Conservation (phyloP, 2,888 invertebrate genomes). For the Cenopis cana region DNA sequence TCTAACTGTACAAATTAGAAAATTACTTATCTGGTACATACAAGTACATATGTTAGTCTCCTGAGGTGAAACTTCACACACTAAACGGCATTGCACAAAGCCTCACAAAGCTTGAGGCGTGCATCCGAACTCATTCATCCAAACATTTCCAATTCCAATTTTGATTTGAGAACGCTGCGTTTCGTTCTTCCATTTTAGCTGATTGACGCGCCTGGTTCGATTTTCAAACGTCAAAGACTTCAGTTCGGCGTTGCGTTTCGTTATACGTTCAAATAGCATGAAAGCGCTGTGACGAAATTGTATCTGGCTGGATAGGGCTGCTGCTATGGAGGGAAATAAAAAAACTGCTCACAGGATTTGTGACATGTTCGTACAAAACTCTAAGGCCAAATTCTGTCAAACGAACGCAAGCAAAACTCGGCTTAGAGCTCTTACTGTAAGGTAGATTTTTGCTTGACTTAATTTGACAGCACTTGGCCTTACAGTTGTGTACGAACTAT, state of each 20-base stretch:
- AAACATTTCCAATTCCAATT: conserved; percentile 61
- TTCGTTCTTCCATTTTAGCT: conserved; percentile 81
- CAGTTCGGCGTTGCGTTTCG: conserved; percentile 46
- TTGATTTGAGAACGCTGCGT: conserved; percentile 67
- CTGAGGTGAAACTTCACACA: background rate
- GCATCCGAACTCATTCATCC: conserved; percentile 37
- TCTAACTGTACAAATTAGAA: too few relatives aligned
- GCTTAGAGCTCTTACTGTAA: too few relatives aligned
- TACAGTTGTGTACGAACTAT: too few relatives aligned
- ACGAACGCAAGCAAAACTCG: too few relatives aligned
- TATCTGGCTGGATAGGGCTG: conserved; percentile 39
- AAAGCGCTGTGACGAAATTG: conserved; percentile 50
- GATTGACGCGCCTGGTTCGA: conserved; percentile 79
- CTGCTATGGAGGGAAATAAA: background rate
- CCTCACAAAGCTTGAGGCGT: conserved; percentile 36
- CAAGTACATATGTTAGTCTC: background rate
- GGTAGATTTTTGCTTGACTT: too few relatives aligned
- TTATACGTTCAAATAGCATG: conserved; percentile 56
- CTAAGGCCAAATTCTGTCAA: too few relatives aligned
- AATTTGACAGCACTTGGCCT: too few relatives aligned
- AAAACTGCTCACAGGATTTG: too few relatives aligned
- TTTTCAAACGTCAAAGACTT: conserved; percentile 80
- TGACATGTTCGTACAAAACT: too few relatives aligned
- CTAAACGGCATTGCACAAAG: conserved; percentile 7
- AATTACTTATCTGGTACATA: background rate